A percentile compares a stretch with the other conserved stretches of the same genome.
These are phyloP conservation scores for Momotus momota DNA, from an alignment of 2,797 vertebrate species.

Conservation along the genomic window DNA sequence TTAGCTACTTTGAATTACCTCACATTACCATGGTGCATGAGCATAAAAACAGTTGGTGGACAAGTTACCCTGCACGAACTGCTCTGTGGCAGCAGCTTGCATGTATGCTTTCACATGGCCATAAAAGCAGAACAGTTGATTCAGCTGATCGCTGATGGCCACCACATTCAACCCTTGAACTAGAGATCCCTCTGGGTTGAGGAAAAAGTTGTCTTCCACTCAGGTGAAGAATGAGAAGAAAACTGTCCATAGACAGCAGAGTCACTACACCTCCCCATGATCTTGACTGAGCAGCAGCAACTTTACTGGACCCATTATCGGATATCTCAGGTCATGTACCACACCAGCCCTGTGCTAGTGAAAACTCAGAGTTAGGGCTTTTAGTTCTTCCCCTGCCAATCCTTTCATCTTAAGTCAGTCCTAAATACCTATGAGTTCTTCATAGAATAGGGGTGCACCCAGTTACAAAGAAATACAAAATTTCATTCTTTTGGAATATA, in stretches of 20 bases:
- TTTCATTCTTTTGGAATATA: not conserved
- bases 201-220: not conserved
- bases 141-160: not conserved
- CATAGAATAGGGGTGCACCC: not conserved
- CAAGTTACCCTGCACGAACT: not conserved
- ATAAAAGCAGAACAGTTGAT: not conserved
- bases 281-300: not conserved
- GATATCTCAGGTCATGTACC: not conserved
- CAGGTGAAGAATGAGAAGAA: not conserved
- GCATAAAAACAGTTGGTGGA: not conserved
- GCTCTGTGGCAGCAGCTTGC: not conserved
- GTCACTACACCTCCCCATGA: not conserved
- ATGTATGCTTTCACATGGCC: not conserved
- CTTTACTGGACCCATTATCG: not conserved
- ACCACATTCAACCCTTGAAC: not conserved
- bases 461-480: not conserved
- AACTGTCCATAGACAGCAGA: not conserved
- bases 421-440: not conserved
- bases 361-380: not conserved
- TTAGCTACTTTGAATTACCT: not conserved
- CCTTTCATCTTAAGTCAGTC: not conserved
- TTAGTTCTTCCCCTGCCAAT: not conserved
- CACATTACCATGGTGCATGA: not conserved
- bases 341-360: not conserved
- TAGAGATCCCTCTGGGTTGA: not conserved